Percentiles rank a stretch among this genome's conserved stretches.
Evolutionary conservation across 1,140 invertebrate species (phyloP).

Genomic region (Drosophila nasuta): DNA sequence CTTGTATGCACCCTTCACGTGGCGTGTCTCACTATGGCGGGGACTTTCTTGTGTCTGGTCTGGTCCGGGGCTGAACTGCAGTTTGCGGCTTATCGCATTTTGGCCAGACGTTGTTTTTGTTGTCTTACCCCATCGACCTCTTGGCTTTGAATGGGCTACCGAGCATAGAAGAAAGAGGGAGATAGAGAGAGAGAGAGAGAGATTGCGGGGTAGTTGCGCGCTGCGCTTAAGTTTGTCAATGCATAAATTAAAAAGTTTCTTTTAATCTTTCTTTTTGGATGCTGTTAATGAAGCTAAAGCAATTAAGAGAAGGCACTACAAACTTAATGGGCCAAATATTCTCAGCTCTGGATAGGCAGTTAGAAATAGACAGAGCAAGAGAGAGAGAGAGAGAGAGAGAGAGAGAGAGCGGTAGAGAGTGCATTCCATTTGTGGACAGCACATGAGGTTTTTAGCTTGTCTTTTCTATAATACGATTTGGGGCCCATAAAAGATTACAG

Average conservation of each 20-base stretch:
- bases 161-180: neutral
- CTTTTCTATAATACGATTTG: slow-evolving; percentile 60
- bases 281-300: slow-evolving; percentile 73
- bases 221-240: slow-evolving; percentile 71
- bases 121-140: slow-evolving; percentile 21
- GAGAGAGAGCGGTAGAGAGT: neutral
- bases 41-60: slow-evolving; percentile 46
- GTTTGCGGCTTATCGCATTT: slow-evolving; percentile 49
- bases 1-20: neutral
- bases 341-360: neutral
- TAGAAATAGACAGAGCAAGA: neutral
- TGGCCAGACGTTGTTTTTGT: slow-evolving; percentile 37
- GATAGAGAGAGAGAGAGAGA: no score
- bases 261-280: slow-evolving; percentile 21
- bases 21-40: slow-evolving; percentile 5
- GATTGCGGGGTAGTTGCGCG: neutral
- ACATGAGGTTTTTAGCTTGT: slow-evolving; percentile 8
- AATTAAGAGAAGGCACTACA: slow-evolving; percentile 57
- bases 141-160: slow-evolving; percentile 40
- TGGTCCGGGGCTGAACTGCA: slow-evolving; percentile 28
- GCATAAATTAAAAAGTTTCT: slow-evolving; percentile 79
- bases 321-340: slow-evolving; percentile 55
- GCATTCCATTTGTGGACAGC: slow-evolving; percentile 13
- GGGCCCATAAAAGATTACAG: slow-evolving; percentile 65
- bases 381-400: neutral